Evolutionary conservation across 2,888 invertebrate genomes (phyloP).

Genomic region (Leptopterna dolabrata): DNA sequence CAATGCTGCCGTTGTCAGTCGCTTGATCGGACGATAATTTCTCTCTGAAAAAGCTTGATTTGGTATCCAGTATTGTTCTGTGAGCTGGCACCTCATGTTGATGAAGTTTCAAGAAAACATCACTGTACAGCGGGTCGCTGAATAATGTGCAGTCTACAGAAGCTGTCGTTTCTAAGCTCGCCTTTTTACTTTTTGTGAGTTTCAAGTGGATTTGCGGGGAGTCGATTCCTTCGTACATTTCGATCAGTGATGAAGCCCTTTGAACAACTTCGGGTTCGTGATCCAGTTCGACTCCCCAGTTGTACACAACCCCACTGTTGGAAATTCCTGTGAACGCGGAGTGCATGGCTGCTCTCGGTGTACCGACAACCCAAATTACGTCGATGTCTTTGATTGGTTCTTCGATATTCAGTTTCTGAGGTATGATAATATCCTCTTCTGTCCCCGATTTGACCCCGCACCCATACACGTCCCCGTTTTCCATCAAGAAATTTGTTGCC

Average conservation of each 20-base stretch:
- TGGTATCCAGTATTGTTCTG: not conserved
- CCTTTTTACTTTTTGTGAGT: not conserved
- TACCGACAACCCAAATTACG: not conserved
- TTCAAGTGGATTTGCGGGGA: not conserved
- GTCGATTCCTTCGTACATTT: not conserved
- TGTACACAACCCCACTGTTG: not conserved
- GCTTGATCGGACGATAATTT: not conserved
- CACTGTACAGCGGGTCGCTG: not conserved
- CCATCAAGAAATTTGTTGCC: not conserved
- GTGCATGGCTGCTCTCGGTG: not conserved
- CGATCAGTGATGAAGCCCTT: not conserved
- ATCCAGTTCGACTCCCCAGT: not conserved
- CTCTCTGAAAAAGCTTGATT: not conserved
- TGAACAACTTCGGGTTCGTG: not conserved
- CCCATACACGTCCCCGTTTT: not conserved
- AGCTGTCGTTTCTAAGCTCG: not conserved
- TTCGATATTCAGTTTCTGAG: not conserved
- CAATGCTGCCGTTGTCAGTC: not conserved
- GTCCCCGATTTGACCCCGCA: not conserved
- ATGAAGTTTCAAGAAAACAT: not conserved
- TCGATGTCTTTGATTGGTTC: not conserved
- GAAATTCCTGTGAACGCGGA: not conserved
- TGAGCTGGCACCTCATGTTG: not conserved
- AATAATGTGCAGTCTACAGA: not conserved
- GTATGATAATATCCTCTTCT: not conserved